Conservation (phyloP, 1,140 invertebrate species). For the Drosophila virilis region DNA sequence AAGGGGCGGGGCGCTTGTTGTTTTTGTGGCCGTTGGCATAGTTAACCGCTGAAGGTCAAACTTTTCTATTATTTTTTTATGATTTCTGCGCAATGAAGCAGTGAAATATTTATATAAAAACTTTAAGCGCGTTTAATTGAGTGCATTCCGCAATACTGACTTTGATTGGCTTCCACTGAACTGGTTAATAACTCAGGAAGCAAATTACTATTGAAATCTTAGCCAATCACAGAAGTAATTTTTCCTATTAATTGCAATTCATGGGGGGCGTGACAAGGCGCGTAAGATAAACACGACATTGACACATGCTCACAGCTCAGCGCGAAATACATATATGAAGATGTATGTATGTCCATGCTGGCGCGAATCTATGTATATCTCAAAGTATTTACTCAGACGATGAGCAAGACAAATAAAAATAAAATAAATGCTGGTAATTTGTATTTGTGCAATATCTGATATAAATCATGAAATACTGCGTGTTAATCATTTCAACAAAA, state of each 20-base stretch:
- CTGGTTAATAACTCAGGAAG: constrained; percentile 13
- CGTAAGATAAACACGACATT: constrained; percentile 45
- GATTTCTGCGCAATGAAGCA: constrained; percentile 37
- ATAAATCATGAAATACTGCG: constrained; percentile 70
- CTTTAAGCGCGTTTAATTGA: constrained; percentile 14
- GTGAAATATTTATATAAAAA: not conserved
- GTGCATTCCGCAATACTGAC: constrained; percentile 15
- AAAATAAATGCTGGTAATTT: constrained; percentile 70
- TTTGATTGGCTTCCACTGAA: constrained; percentile 7
- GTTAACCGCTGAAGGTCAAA: constrained; percentile 55
- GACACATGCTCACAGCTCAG: constrained; percentile 32
- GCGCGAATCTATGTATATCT: constrained; percentile 15
- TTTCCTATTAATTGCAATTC: constrained; percentile 47
- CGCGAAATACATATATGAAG: constrained; percentile 7
- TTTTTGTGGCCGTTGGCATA: constrained; percentile 40
- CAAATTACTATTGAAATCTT: constrained; percentile 27
- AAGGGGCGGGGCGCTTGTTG: constrained; percentile 2
- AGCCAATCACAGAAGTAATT: constrained; percentile 32
- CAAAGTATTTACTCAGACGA: constrained; percentile 23
- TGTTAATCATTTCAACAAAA: constrained; percentile 71
- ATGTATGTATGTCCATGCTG: constrained; percentile 14
- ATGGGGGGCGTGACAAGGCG: constrained; percentile 32
- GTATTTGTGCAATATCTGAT: constrained; percentile 68
- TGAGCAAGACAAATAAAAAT: constrained; percentile 54
- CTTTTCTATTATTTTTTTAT: constrained; percentile 46